Percentiles rank a stretch among this genome's conserved stretches.
These are phyloP conservation scores for Chaenogobius annularis DNA, from an alignment of 2,113 vertebrate species.

Conservation along the genomic window DNA sequence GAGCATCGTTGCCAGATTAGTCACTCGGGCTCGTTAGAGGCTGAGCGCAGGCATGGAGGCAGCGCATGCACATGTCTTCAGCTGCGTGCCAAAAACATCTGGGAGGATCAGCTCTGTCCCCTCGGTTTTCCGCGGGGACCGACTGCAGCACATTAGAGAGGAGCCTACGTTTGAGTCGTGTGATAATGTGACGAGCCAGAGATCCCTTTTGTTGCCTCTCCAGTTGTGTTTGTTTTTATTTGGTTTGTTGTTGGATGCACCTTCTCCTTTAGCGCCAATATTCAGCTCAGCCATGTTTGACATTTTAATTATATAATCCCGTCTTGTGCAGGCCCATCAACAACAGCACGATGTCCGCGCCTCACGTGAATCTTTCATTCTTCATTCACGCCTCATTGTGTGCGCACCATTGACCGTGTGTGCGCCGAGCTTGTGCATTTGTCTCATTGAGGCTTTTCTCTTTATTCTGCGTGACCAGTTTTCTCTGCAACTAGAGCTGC, in stretches of 20 bases:
- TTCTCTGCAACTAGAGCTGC: constrained; percentile 22
- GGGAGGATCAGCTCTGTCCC: constrained; percentile 68
- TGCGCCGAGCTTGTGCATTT: constrained; percentile 26
- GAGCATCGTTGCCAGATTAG: constrained; percentile 72
- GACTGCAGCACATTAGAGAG: constrained; percentile 38
- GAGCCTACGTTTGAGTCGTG: constrained; percentile 37
- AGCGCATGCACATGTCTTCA: constrained; percentile 44
- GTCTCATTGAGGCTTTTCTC: constrained; percentile 22
- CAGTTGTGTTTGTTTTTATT: constrained; percentile 18
- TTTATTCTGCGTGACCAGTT: constrained; percentile 36
- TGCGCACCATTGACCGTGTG: constrained; percentile 3
- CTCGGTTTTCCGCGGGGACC: constrained; percentile 71
- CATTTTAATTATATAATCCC: not conserved
- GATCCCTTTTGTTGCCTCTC: constrained; percentile 50
- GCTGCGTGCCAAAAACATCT: constrained; percentile 46
- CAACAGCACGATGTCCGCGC: constrained; percentile 24
- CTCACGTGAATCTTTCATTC: constrained; percentile 34
- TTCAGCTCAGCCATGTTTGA: not conserved
- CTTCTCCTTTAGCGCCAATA: constrained; percentile 6
- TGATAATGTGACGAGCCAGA: constrained; percentile 31
- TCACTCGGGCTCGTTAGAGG: constrained; percentile 65
- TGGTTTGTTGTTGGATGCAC: constrained; percentile 7
- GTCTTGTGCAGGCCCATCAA: constrained; percentile 19
- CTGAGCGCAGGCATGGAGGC: constrained; percentile 57
- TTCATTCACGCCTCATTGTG: constrained; percentile 48